Evolutionary conservation across 1,140 invertebrate species (phyloP), one percentile per base, ranked within the genome.

Genomic region (Lanistes nyassanus): DNA sequence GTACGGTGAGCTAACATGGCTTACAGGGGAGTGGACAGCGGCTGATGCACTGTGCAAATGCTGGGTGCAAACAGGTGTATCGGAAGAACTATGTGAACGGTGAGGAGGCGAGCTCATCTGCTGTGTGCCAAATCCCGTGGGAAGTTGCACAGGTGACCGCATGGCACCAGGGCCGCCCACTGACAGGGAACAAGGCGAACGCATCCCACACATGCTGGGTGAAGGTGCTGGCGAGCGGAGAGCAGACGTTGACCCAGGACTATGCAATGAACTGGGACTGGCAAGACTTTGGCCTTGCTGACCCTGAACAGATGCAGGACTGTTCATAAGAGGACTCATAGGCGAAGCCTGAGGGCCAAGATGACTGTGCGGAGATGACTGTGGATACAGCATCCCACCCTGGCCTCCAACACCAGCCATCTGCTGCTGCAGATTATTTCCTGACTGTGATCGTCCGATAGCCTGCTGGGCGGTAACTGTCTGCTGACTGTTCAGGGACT

Each of bases 241-340:
- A 2, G 83, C 74, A 55, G 69, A 70, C 16, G 76, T 69, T n/a
- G 77, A 79, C 23, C 74, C 77, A 72, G 85, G 85, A 76, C 85
- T 85, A 56, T 86, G 82, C 55, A 84, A 69, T 26, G 83, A 82
- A 51, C 79, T 76, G 23, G 85, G 85, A 78, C 85, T 85, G 16
- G 85, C 79, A 47, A 80, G 80, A 39, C 80, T 81, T 39, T 83
- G 53, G 53, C 76, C 79, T 3, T 83, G 83, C n/a, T 80, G 79
- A 67, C 84, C 84, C 47, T 84, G 84, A 51, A 82, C 81, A 53
- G 83, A 84, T 11, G 79, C 81, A 66, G 85, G 84, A 72, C 85
- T 86, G 16, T 80, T 81, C 56, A 76, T 75, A 23, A 78, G 80
- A 62, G 84, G 85, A 75, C 85, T 86, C 26, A 83, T 80, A 34